Evolutionary conservation across 1,140 invertebrate genomes (phyloP).

Genomic region (Pararge aegeria): DNA sequence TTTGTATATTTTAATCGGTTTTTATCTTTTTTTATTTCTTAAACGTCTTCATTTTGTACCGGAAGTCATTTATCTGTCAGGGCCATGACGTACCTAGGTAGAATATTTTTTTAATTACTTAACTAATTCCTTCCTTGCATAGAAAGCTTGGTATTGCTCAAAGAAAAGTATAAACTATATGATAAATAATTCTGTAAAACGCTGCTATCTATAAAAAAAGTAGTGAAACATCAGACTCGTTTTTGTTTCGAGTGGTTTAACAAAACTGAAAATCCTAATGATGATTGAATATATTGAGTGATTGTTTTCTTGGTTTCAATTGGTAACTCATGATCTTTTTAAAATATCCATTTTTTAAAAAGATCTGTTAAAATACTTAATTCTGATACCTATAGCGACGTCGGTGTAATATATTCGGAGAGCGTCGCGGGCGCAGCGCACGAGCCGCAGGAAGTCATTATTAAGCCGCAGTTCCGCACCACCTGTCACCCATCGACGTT

Average conservation of each 20-base stretch:
- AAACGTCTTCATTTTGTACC: background rate
- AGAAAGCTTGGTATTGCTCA: no score
- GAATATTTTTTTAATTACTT: background rate
- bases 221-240: no score
- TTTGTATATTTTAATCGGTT: background rate
- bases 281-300: no score
- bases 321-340: no score
- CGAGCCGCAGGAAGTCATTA: slow-evolving; percentile 26
- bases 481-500: slow-evolving; percentile 20
- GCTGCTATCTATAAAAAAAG: no score
- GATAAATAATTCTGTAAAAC: no score
- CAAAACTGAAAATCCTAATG: no score
- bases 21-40: background rate
- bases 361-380: no score
- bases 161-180: no score
- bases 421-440: slow-evolving; percentile 6
- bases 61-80: background rate
- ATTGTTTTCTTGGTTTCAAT: no score
- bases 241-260: no score
- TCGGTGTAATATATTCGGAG: background rate
- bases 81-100: background rate
- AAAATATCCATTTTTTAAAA: no score
- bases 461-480: slow-evolving; percentile 16
- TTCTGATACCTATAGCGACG: background rate
- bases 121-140: background rate